Evolutionary conservation across 2,888 invertebrate species (phyloP).

Genomic region (Caenorhabditis wallacei): DNA sequence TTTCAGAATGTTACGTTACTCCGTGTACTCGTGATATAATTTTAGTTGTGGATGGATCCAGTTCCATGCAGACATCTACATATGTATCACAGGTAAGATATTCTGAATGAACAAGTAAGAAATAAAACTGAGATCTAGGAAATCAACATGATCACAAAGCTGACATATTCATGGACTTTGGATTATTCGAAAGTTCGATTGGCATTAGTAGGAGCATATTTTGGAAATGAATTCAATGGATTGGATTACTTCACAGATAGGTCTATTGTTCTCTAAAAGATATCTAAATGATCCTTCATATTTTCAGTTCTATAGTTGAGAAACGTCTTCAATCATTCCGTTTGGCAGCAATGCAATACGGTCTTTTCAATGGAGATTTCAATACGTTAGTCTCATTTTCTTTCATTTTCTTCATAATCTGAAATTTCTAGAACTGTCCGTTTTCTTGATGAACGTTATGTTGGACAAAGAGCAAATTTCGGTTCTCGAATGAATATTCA

Average conservation of each 20-base stretch:
- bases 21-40: slow-evolving; percentile 66
- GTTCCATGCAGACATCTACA: slow-evolving; percentile 59
- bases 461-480: slow-evolving; percentile 37
- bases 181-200: slow-evolving; percentile 47
- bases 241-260: slow-evolving; percentile 61
- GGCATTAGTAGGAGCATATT: slow-evolving; percentile 61
- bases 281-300: background rate
- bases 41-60: slow-evolving; percentile 61
- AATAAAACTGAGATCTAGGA: slow-evolving; percentile 47
- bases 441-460: slow-evolving; percentile 58
- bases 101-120: background rate
- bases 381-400: slow-evolving; percentile 48
- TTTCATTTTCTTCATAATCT: background rate
- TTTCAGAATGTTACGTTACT: slow-evolving; percentile 63
- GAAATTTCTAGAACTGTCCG: slow-evolving; percentile 51
- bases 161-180: slow-evolving; percentile 56
- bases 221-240: slow-evolving; percentile 62
- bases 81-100: slow-evolving; percentile 55
- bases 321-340: slow-evolving; percentile 63
- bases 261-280: too few relatives aligned
- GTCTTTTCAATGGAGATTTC: slow-evolving; percentile 56
- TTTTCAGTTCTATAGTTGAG: slow-evolving; percentile 38
- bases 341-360: slow-evolving; percentile 55
- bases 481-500: slow-evolving; percentile 38
- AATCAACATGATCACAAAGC: slow-evolving; percentile 52